phyloP scores from a whole-genome alignment of 1,140 invertebrate genomes.

The Eriocheir sinensis region DNA sequence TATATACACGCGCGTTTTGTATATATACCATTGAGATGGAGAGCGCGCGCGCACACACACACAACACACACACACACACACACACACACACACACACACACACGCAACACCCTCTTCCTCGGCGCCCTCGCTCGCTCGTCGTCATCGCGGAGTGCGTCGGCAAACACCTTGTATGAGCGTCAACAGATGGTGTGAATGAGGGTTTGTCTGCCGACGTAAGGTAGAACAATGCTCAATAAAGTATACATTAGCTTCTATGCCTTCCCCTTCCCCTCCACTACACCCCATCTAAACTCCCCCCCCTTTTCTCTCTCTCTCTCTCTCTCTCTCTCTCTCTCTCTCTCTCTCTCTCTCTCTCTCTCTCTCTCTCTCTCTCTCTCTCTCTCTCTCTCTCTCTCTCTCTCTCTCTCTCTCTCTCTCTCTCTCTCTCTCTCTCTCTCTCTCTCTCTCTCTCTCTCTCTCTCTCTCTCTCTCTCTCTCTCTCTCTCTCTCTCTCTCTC shows the following conservation, averaged over 20 bases:
- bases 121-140: background rate
- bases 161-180: background rate
- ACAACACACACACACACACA: background rate
- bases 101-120: background rate
- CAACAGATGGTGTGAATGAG: background rate
- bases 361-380: background rate
- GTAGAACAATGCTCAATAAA: background rate
- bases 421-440: background rate
- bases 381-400: conserved; percentile 32
- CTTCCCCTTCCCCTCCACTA: no score
- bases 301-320: no score
- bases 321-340: background rate
- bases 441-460: background rate
- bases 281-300: no score
- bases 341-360: conserved; percentile 9
- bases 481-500: background rate
- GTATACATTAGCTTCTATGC: background rate
- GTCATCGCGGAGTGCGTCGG: background rate
- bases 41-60: no score
- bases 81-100: conserved; percentile 17
- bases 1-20: no score
- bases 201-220: background rate
- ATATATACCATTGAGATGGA: background rate
- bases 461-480: background rate
- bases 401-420: background rate